Evolutionary conservation across 2,113 vertebrate genomes (phyloP), one percentile per base, ranked within the genome.

Genomic region (Amazona vittata): DNA sequence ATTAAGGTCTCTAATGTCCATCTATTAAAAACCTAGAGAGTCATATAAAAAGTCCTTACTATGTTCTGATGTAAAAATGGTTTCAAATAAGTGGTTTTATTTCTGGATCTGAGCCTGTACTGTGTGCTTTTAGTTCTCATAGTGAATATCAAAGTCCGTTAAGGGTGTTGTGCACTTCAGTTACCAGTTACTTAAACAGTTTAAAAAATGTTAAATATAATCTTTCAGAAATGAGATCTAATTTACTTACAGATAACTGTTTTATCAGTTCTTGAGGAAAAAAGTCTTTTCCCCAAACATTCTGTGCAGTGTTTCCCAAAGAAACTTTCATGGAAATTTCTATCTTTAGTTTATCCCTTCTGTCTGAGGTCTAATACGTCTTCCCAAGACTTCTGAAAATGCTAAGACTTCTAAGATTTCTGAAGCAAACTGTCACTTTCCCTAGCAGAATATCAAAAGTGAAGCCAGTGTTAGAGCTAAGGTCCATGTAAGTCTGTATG

Each of bases 1-100:
- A 90, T 95, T 96, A 93, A 95, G 16, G 13, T 75, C 83, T 82
- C 43, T 83, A 88, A 80, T 80, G 55, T 82, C 75, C 39, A 53
- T 31, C 80, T 93, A 46, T 95, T 93, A 86, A 97, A 97, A 83
- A 63, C n/a, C 11, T 70, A 90, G 64, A 55, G 12, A 90, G 77
- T 89, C 21, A 57, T 71, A 65, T 70, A 47, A 94, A 93, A 91
- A 64, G 16, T 29, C 12, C 25, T 86, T 89, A 63, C 10, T 67
- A 79, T 31, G 67, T 74, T 82, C 86, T 46, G 16, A 25, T 79
- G 37, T 62, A 84, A 87, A 91, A 90, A 39, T 8, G 47, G 11
- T 79, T 74, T 69, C 17, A 88, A 80, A 39, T 57, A 57, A 60
- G 37, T 67, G 24, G 2, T 21, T 87, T 89, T 71, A 43, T 67